These are phyloP conservation scores for Syngnathus acus DNA, from an alignment of 2,797 vertebrate genomes.

Conservation along the genomic window DNA sequence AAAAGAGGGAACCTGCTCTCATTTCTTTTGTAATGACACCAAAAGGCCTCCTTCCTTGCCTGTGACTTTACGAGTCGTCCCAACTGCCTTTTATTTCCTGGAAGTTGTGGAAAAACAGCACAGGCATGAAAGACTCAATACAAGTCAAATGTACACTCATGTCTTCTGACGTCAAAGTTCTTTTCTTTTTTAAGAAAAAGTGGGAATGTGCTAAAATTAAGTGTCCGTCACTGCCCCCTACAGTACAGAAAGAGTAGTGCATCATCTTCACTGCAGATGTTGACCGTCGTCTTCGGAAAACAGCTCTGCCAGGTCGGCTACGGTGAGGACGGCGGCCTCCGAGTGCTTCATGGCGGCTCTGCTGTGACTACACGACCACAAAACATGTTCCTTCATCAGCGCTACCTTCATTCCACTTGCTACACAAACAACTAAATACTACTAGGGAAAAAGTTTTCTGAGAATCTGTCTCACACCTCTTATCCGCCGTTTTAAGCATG, in stretches of 20 bases:
- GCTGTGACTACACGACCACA: conserved; percentile 70
- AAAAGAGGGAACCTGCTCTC: background rate
- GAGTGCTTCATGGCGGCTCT: conserved; percentile 88
- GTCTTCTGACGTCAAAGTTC: background rate
- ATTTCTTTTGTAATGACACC: background rate
- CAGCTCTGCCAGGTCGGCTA: conserved; percentile 90
- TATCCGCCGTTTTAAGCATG: conserved; percentile 93
- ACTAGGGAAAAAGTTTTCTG: too few relatives aligned
- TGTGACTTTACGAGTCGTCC: background rate
- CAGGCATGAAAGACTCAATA: background rate
- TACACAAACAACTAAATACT: too few relatives aligned
- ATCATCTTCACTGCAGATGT: conserved; percentile 57
- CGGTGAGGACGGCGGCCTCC: conserved; percentile 89
- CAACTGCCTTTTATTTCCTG: conserved; percentile 40
- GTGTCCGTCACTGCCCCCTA: background rate
- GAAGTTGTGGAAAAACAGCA: conserved; percentile 23
- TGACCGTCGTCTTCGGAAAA: conserved; percentile 91
- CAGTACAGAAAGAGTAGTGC: background rate
- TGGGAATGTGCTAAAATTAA: conserved; percentile 51
- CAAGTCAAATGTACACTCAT: conserved; percentile 15
- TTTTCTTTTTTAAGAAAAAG: conserved; percentile 27
- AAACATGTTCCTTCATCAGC: background rate
- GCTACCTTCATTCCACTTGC: background rate
- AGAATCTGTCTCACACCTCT: conserved; percentile 66
- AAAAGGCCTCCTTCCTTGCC: conserved; percentile 31